Base-by-base conservation (phyloP, 2,113 vertebrate genomes). In the Balaenoptera acutorostrata region DNA sequence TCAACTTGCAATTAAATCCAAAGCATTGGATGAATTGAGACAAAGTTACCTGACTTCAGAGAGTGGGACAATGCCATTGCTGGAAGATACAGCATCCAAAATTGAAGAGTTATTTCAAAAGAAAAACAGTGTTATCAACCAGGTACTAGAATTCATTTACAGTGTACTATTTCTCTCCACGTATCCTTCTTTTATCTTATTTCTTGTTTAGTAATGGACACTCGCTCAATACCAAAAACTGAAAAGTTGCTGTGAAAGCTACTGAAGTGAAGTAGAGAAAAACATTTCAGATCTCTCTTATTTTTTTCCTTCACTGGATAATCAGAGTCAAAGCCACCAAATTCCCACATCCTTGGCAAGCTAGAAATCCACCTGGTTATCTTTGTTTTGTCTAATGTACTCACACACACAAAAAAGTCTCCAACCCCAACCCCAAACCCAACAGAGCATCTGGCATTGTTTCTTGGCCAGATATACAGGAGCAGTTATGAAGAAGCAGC, bases 11-110 rank as follows among this genome's bases (percentile, higher is more conserved):
- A 2, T 93, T 80, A 99, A 99, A 90, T 98, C 95, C 21, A 97
- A 97, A 81, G 98, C 95, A n/a, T 97, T 99, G 31, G 98, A 98
- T 96, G 98, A 99, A 78, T 15, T 99, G 84, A 99, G 96, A 80
- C 85, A 98, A 82, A 94, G 87, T 68, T 85, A 27, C 27, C 84
- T 98, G 55, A 78, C 96, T 91, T 88, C 61, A 4, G 97, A 94
- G 89, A 93, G 46, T 0, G 82, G 55, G 41, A 69, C 69, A 36
- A 33, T 97, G 33, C 93, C 97, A 57, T 14, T 94, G 6, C 55
- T 97, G 33, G 97, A 94, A 95, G 95, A 97, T 12, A 84, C 82
- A 1, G 95, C 64, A 8, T 71, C 97, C 31, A 49, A 69, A 59
- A 95, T 97, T 31, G 96, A 98, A 9, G 87, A 72, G 10, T 96